Conservation (phyloP, 2,797 vertebrate genomes). For the Molossus molossus region DNA sequence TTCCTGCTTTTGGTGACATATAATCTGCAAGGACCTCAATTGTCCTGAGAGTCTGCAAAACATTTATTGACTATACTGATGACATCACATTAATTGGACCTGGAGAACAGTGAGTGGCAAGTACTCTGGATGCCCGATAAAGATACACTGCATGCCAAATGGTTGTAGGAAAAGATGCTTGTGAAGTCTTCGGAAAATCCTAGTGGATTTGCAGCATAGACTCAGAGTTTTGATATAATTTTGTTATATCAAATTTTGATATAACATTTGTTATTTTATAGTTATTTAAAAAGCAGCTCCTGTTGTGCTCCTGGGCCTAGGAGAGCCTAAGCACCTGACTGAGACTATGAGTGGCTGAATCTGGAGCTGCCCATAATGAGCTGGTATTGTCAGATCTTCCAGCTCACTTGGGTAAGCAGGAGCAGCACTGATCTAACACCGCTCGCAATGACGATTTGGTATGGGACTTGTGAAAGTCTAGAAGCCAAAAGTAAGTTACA, state of each 20-base stretch:
- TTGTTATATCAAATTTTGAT: too few relatives aligned
- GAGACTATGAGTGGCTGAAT: background rate
- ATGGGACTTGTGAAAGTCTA: background rate
- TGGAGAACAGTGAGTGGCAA: background rate
- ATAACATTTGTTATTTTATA: background rate
- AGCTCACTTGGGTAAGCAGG: background rate
- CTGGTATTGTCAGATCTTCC: background rate
- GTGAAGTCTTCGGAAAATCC: background rate
- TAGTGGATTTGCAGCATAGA: background rate
- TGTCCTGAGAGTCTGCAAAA: background rate
- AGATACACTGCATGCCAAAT: background rate
- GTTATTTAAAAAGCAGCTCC: background rate
- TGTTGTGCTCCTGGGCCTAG: background rate
- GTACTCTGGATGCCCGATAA: background rate
- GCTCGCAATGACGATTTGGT: background rate
- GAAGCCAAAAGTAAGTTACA: constrained; percentile 33
- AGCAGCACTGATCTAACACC: background rate
- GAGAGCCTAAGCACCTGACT: background rate
- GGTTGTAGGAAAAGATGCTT: background rate
- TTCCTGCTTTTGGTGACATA: background rate
- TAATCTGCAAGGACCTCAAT: background rate
- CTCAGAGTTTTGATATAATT: background rate
- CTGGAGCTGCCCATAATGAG: background rate
- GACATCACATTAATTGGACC: background rate
- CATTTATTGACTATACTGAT: background rate